Base-by-base conservation (phyloP, 2,888 invertebrate genomes). In the Spisula subtruncata region DNA sequence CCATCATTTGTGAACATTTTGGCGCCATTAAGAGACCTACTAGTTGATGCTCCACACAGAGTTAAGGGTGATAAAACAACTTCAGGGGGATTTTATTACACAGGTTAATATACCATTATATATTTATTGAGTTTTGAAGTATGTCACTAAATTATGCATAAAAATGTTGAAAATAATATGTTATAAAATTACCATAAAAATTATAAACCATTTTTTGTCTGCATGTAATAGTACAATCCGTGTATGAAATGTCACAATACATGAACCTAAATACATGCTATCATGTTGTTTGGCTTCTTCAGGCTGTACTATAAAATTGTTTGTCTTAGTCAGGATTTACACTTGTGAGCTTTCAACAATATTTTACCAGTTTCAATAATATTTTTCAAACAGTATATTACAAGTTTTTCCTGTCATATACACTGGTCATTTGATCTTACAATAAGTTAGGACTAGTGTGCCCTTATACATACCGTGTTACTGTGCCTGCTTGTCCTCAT, bases 131-230 rank as follows among this genome's bases (percentile, higher is more conserved):
- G n/a, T 66, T 66, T n/a, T 66, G 60, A 66, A 66, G 60, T 66
- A 25, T 10, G 60, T 66, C n/a, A 66, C 60, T 66, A 66, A 66
- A 66, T 66, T 66, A 66, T 66, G 60, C 25, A 66, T 66, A 66
- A 66, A 66, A 66, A 25, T 66, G n/a, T 66, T 66, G 60, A 66
- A 66, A 66, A 66, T 66, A 66, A 66, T 66, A n/a, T 25, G n/a
- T 6, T 25, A 66, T 66, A 66, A 66, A 66, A 66, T n/a, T 66
- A 25, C 60, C 60, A 66, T 66, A 66, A 66, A 66, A 66, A 25
- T 66, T 66, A 66, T 66, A 66, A 66, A 66, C 60, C 25, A 25
- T 66, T 25, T 66, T 66, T 8, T 25, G 25, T 66, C 6, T 18
- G 60, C 25, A 10, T 0, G 12, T n/a, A n/a, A 66, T n/a, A n/a